A percentile compares a stretch with the other conserved stretches of the same genome.
Evolutionary conservation across 2,113 vertebrate genomes (phyloP).

Genomic region (Passer montanus): DNA sequence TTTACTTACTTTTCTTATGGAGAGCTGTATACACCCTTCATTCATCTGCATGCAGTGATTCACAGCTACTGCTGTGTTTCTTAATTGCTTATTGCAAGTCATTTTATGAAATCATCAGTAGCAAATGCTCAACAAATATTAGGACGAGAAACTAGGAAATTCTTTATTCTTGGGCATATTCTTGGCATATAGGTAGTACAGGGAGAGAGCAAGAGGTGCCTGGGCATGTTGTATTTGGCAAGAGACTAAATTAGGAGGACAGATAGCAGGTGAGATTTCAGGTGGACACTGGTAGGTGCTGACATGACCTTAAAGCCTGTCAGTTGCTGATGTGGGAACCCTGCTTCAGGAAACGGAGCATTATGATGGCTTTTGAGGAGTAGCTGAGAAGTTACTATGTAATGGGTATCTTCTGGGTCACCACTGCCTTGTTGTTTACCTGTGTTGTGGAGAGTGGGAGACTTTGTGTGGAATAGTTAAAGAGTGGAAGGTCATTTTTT

Average conservation of each 20-base stretch:
- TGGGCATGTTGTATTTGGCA: not conserved
- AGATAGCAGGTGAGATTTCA: not conserved
- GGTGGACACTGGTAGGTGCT: not conserved
- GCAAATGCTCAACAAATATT: slow-evolving; percentile 8
- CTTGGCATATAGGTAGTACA: not conserved
- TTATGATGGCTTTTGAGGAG: not conserved
- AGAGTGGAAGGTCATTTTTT: not conserved
- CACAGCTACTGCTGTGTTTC: not conserved
- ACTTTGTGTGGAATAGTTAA: not conserved
- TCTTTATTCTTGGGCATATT: not conserved
- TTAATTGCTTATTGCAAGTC: not conserved
- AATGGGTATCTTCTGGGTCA: not conserved
- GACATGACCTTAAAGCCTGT: not conserved
- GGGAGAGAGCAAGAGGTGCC: not conserved
- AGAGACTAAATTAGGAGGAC: not conserved
- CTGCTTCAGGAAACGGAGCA: not conserved
- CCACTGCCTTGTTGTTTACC: not conserved
- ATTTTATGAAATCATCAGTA: slow-evolving; percentile 15
- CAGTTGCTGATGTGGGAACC: not conserved
- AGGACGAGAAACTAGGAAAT: not conserved
- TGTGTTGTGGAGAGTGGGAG: not conserved
- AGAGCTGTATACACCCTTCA: slow-evolving; percentile 13
- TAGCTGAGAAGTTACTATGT: not conserved
- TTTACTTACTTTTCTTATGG: not conserved
- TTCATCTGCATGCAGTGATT: slow-evolving; percentile 5